Evolutionary conservation across 2,888 invertebrate species (phyloP).

Genomic region (Ypsolopha sequella): DNA sequence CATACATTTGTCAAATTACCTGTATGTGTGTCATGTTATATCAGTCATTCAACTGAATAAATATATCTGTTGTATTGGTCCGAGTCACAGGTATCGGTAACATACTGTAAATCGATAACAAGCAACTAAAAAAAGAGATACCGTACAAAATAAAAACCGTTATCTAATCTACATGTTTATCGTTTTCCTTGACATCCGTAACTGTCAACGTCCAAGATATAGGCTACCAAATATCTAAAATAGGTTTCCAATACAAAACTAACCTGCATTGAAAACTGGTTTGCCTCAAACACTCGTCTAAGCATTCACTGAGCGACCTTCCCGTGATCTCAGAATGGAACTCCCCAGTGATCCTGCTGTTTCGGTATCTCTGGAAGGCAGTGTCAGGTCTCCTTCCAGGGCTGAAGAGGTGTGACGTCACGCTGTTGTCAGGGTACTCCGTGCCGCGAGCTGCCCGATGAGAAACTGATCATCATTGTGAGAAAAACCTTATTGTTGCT

Average conservation of each 20-base stretch:
- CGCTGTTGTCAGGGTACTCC: slow-evolving; percentile 90
- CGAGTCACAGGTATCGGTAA: no score
- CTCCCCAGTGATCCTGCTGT: slow-evolving; percentile 88
- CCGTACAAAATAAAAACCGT: no score
- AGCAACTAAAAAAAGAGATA: no score
- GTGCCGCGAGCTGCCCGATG: slow-evolving; percentile 84
- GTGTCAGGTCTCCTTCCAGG: slow-evolving; percentile 87
- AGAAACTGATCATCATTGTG: slow-evolving; percentile 64
- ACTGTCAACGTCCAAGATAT: no score
- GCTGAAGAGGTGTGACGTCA: slow-evolving; percentile 86
- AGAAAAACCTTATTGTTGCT: slow-evolving; percentile 53
- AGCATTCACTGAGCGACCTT: slow-evolving; percentile 87
- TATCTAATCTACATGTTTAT: no score
- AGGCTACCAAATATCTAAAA: no score
- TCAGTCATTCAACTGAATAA: slow-evolving; percentile 26
- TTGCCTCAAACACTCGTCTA: slow-evolving; percentile 90
- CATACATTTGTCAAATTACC: slow-evolving; percentile 1
- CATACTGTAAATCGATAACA: no score
- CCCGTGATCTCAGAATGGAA: slow-evolving; percentile 92
- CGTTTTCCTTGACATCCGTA: no score
- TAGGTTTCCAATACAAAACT: background rate
- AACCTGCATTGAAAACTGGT: slow-evolving; percentile 92
- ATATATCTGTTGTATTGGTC: no score
- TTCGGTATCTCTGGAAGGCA: slow-evolving; percentile 89
- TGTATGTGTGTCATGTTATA: slow-evolving; percentile 22